Evolutionary conservation across 2,797 vertebrate genomes (phyloP), one percentile per base, ranked within the genome.

Genomic region (Limnodromus scolopaceus): DNA sequence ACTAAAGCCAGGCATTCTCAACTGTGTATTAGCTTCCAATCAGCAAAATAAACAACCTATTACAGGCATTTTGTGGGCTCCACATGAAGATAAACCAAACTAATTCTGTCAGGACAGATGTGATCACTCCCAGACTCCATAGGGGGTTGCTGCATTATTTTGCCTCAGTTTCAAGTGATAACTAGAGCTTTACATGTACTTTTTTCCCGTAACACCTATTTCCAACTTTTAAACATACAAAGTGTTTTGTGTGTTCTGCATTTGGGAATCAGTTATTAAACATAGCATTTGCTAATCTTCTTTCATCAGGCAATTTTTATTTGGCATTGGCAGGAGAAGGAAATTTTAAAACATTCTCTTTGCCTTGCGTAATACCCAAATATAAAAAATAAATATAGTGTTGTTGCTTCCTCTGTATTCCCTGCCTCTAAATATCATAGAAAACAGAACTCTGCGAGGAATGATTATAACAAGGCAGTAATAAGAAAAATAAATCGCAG

Each of bases 51-150:
- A 98, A 97, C 96, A 97, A 87, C 27, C 22, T 93, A 91, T 94
- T 93, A 77, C 76, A 97, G 95, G 89, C 83, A 96, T 96, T 95
- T 94, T 94, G 96, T 90, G 82, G 81, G 80, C 84, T 97, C 78
- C 93, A 96, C 83, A 94, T 90, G 95, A 97, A 97, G 97, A 97
- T 94, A 98, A 98, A 97, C 87, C 84, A 97, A 97, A 96, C 65
- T 57, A 93, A 91, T 96, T 91, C 92, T 95, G 93, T 94, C 94
- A 97, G 93, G 92, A 97, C 97, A 98, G 97, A 98, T 97, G 97
- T 93, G 97, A 97, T 96, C 96, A 95, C 75, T 98, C 94, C 51
- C 92, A 96, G 94, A 86, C 89, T 96, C 97, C 64, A 68, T 0
- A 77, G 92, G 87, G 64, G 91, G 75, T 78, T 95, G 82, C 38